phyloP scores from a whole-genome alignment of 1,140 invertebrate genomes.

The Cotesia typhae region DNA sequence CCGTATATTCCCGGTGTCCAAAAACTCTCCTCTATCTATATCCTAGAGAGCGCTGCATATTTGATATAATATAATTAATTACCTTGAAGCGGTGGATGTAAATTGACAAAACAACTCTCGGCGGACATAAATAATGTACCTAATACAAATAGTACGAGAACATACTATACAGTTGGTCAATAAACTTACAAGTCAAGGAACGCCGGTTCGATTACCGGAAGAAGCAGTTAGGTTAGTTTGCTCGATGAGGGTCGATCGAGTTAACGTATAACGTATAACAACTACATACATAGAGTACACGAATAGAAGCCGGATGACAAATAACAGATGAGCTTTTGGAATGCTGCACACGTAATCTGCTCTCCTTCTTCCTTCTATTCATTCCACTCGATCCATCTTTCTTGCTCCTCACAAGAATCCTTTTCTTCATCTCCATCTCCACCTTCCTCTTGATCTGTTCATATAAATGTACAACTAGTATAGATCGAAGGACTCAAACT shows the following conservation, averaged over 20 bases:
- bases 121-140: no score
- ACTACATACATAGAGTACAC: constrained; percentile 11
- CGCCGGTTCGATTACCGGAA: constrained; percentile 48
- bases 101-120: no score
- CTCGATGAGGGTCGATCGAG: constrained; percentile 50
- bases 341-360: constrained; percentile 54
- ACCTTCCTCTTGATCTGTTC: background rate
- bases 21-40: no score
- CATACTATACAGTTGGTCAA: background rate
- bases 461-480: no score
- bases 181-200: constrained; percentile 34
- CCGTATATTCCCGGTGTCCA: no score
- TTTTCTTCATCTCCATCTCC: background rate
- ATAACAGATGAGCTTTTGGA: constrained; percentile 54
- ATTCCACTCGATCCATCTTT: constrained; percentile 18
- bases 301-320: constrained; percentile 53
- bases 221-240: constrained; percentile 52
- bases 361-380: background rate
- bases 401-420: background rate
- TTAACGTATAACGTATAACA: constrained; percentile 50
- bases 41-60: no score
- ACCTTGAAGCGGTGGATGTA: no score
- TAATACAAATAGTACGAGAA: no score
- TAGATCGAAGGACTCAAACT: background rate
- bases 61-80: no score